Base-by-base conservation (phyloP, 2,888 invertebrate genomes). In the Athrips mouffetella region DNA sequence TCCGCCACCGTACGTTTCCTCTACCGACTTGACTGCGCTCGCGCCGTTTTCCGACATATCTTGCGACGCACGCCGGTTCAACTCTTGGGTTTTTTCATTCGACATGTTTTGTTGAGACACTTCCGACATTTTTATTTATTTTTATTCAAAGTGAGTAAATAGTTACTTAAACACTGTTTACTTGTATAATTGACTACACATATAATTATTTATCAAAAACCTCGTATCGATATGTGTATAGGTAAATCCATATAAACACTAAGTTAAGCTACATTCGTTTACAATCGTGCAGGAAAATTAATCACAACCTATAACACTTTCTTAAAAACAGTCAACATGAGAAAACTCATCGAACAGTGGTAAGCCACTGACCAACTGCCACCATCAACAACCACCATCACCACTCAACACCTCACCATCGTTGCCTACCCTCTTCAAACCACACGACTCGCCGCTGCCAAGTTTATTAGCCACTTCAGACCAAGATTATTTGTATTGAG, bases 11-110 rank as follows among this genome's bases (percentile, higher is more conserved):
- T 31, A 31, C 3, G 15, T 18, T 20, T 35, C 35, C 8, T 35
- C 35, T 15, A 15, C 16, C 15, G 35, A 35, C 31, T 54, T 52
- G 10, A 55, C 55, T 35, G 11, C 63, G 2, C 44, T 35, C 1
- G 61, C 49, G 52, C 74, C 70, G 8, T 72, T 67, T 3, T 84
- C 83, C 0, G 78, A 62, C 54, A 76, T 65, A 35, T 89, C 89
- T 47, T 81, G 85, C 0, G 87, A 87, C 21, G 83, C 78, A 46
- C 88, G 67, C 0, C 87, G 66, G 48, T 84, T 87, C 39, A 84
- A 76, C 61, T 89, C 89, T 60, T 84, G 85, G 5, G 82, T 68
- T 54, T 87, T 88, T 52, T 88, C 88, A 33, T 85, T 79, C 47
- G 31, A 81, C 84, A 53, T 80, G 83, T 18, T 83, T 84, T 79